A percentile compares a stretch with the other conserved stretches of the same genome.
Conservation (phyloP, 1,140 invertebrate species). For the Diorhabda sublineata region DNA sequence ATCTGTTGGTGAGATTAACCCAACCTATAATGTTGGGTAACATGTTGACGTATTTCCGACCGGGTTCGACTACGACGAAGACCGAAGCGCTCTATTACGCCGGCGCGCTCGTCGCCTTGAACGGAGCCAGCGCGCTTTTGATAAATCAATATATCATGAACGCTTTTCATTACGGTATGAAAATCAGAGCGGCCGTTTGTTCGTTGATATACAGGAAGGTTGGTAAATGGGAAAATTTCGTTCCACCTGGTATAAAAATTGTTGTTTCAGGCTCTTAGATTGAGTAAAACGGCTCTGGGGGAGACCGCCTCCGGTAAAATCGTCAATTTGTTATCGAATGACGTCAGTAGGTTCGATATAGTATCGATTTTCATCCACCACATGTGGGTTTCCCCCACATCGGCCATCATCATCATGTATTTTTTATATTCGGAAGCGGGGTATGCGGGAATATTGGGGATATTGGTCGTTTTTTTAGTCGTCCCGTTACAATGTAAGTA, state of each 20-base stretch:
- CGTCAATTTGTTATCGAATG: constrained; percentile 79
- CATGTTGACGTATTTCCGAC: constrained; percentile 52
- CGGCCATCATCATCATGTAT: constrained; percentile 57
- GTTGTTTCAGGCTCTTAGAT: constrained; percentile 50
- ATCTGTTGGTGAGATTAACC: constrained; percentile 37
- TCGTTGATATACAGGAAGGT: constrained; percentile 67
- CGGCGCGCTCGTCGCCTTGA: constrained; percentile 55
- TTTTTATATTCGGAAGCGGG: constrained; percentile 64
- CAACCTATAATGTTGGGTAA: constrained; percentile 54
- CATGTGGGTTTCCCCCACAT: constrained; percentile 64
- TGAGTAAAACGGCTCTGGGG: constrained; percentile 64
- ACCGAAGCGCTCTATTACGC: constrained; percentile 55
- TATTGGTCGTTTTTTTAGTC: constrained; percentile 63
- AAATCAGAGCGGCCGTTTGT: constrained; percentile 58
- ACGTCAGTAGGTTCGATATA: constrained; percentile 64
- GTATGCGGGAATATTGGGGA: constrained; percentile 63
- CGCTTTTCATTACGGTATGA: constrained; percentile 58
- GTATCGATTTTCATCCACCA: constrained; percentile 57
- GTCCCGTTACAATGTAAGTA: constrained; percentile 67
- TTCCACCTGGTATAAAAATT: background rate
- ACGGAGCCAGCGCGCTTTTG: constrained; percentile 50
- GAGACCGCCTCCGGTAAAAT: constrained; percentile 80
- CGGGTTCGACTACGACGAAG: constrained; percentile 29
- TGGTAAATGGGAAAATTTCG: constrained; percentile 8
- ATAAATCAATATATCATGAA: constrained; percentile 60